A percentile compares a stretch with the other conserved stretches of the same genome.
These are phyloP conservation scores for Caenorhabditis briggsae DNA, from an alignment of 1,140 invertebrate species.

Conservation along the genomic window DNA sequence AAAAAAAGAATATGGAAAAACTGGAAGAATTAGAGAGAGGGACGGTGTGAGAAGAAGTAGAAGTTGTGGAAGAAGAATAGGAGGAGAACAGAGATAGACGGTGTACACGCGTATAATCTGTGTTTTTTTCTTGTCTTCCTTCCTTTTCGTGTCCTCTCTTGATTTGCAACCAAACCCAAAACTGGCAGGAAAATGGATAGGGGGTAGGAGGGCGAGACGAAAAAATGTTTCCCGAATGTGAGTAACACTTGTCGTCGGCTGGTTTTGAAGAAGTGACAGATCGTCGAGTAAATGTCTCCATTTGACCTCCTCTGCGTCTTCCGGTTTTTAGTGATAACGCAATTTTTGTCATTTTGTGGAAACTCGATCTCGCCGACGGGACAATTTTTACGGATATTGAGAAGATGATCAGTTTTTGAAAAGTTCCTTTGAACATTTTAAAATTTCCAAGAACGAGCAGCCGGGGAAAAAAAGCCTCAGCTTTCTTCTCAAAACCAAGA, in stretches of 20 bases:
- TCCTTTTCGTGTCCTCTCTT: background rate
- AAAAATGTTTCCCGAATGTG: constrained; percentile 48
- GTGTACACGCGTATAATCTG: constrained; percentile 43
- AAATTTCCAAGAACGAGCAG: too few species aligned
- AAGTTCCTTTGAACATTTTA: background rate
- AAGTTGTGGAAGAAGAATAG: too few species aligned
- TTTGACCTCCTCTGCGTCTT: background rate
- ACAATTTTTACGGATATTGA: background rate
- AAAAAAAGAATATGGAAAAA: background rate
- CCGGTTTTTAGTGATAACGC: background rate
- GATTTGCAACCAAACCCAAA: constrained; percentile 27
- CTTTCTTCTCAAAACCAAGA: too few species aligned
- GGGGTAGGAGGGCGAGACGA: background rate
- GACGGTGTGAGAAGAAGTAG: background rate
- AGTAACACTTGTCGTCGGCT: constrained; percentile 26
- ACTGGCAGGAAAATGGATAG: constrained; percentile 50
- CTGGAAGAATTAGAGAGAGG: constrained; percentile 42
- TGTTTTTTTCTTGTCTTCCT: constrained; percentile 9
- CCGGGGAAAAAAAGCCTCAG: too few species aligned
- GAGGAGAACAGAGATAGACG: constrained; percentile 22
- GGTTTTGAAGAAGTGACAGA: background rate
- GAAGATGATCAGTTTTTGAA: background rate
- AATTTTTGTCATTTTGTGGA: background rate
- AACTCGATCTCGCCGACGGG: background rate
- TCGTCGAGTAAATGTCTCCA: background rate